These are phyloP conservation scores for Gymnocheta viridis DNA, from an alignment of 2,888 invertebrate genomes.

Conservation along the genomic window DNA sequence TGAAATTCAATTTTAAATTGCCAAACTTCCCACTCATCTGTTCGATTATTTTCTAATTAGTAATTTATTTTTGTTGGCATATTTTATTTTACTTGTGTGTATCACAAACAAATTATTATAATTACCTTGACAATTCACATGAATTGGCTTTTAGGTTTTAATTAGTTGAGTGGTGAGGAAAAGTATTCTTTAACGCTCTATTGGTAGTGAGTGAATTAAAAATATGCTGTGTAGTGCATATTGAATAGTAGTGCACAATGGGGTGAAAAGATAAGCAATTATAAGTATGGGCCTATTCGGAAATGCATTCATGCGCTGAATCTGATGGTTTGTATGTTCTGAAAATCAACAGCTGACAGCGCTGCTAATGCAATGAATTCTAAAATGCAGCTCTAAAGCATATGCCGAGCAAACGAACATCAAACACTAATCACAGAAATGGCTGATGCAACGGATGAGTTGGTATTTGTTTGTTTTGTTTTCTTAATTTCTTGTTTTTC, in stretches of 20 bases:
- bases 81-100: constrained; percentile 8
- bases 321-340: no score
- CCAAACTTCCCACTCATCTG: not conserved
- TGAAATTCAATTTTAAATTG: constrained; percentile 30
- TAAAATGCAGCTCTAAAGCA: no score
- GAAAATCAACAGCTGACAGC: no score
- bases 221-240: not conserved
- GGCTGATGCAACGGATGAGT: no score
- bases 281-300: no score
- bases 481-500: no score
- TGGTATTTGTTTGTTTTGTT: no score
- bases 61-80: not conserved
- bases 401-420: no score
- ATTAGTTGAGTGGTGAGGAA: constrained; percentile 39
- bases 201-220: not conserved
- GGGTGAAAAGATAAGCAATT: no score
- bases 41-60: constrained; percentile 52
- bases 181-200: not conserved
- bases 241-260: not conserved
- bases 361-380: no score
- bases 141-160: constrained; percentile 63
- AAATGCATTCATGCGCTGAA: no score
- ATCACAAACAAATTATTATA: constrained; percentile 53
- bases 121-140: constrained; percentile 65
- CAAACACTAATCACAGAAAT: no score